Conservation (phyloP, 2,888 invertebrate genomes). For the Sphinx pinastri region DNA sequence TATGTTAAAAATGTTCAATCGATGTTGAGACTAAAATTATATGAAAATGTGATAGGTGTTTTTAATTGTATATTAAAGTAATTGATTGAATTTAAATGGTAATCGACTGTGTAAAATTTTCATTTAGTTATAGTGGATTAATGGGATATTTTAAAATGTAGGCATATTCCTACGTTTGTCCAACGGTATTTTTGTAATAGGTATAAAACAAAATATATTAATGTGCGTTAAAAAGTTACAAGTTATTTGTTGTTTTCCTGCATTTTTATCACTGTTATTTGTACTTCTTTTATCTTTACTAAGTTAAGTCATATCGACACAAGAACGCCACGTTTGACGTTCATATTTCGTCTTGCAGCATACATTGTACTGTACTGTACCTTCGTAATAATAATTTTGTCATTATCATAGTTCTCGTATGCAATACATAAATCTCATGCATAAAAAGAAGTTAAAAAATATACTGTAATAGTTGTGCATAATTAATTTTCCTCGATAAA, state of each 20-base stretch:
- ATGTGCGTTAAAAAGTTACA: slow-evolving; percentile 42
- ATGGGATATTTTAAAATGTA: slow-evolving; percentile 43
- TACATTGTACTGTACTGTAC: too few species aligned
- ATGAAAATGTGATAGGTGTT: slow-evolving; percentile 69
- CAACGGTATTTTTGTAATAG: slow-evolving; percentile 65
- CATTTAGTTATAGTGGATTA: slow-evolving; percentile 42
- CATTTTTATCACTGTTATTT: too few species aligned
- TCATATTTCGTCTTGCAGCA: too few species aligned
- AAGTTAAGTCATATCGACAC: slow-evolving; percentile 6
- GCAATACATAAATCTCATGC: too few species aligned
- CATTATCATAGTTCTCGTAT: too few species aligned
- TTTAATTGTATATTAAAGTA: slow-evolving; percentile 53
- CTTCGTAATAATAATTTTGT: too few species aligned
- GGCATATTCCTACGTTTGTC: slow-evolving; percentile 61
- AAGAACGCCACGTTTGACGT: too few species aligned
- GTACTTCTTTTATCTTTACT: too few species aligned
- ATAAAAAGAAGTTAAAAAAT: too few species aligned
- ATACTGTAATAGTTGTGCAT: too few species aligned
- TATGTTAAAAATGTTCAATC: slow-evolving; percentile 53
- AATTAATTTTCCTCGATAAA: too few species aligned
- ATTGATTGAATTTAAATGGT: slow-evolving; percentile 42
- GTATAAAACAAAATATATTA: slow-evolving; percentile 40
- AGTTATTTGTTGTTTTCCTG: slow-evolving; percentile 28
- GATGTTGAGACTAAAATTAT: slow-evolving; percentile 65
- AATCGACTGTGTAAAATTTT: slow-evolving; percentile 34